A percentile compares a stretch with the other conserved stretches of the same genome.
These are phyloP conservation scores for Halictus ligatus DNA, from an alignment of 2,888 invertebrate genomes.

Conservation along the genomic window DNA sequence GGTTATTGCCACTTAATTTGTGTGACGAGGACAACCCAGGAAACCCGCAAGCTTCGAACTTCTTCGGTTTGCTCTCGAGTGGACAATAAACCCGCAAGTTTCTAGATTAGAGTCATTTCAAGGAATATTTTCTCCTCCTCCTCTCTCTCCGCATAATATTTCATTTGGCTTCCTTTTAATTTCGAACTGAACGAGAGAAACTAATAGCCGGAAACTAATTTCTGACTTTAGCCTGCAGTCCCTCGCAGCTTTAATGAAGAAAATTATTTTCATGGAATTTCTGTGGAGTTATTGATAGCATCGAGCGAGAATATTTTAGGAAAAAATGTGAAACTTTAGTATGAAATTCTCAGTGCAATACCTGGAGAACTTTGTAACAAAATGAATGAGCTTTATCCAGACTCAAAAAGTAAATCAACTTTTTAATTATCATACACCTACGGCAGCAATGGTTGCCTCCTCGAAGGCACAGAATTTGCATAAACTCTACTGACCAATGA, in stretches of 20 bases:
- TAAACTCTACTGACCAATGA: neutral
- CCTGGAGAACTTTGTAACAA: neutral
- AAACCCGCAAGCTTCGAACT: neutral
- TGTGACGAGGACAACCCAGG: neutral
- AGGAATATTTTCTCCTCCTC: neutral
- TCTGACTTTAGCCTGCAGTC: neutral
- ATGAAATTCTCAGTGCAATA: neutral
- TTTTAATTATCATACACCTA: neutral
- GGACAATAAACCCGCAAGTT: constrained; percentile 6
- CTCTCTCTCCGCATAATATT: neutral
- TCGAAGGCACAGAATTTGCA: neutral
- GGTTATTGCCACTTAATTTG: constrained; percentile 11
- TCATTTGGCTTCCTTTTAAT: neutral
- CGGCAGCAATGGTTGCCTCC: too few species aligned
- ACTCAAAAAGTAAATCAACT: neutral
- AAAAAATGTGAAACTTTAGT: too few species aligned
- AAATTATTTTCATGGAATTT: neutral
- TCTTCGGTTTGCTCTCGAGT: neutral
- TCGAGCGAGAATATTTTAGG: too few species aligned
- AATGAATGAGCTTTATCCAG: too few species aligned
- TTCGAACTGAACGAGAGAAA: neutral
- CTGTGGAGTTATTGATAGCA: neutral
- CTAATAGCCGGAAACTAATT: neutral
- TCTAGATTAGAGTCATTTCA: neutral
- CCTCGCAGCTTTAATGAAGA: neutral